Evolutionary conservation across 2,888 invertebrate species (phyloP), one percentile per base, ranked within the genome.

Genomic region (Agapostemon virescens): DNA sequence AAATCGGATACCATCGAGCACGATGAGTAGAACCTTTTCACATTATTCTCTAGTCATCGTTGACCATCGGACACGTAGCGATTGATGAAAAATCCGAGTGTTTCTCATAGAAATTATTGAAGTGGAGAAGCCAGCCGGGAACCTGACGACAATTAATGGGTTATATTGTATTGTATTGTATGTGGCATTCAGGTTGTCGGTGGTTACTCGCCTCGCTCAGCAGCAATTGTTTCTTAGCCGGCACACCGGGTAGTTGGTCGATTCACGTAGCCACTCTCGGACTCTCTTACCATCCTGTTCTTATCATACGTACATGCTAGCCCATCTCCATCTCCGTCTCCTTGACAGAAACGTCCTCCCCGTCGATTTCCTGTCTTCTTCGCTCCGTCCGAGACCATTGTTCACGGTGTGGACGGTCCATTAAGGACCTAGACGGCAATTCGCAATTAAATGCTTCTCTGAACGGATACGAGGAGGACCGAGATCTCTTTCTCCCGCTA

Each of bases 341-440:
- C 42, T 69, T 23, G 45, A 63, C 40, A 13, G 40, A 11, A 36
- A 26, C 30, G 40, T 66, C 58, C 52, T 52, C 63, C 45, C 61
- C 11, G 69, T 69, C 64, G 49, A 58, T 64, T 49, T 49, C 33
- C 23, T 33, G 42, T 69, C 78, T 73, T 61, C 66, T n/a, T 81
- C 61, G 45, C 45, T 55, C 38, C 40, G 30, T n/a, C 9, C 68
- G 38, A 7, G 49, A 15, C 74, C 71, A 85, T 86, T 87, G 84
- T 87, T 87, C 82, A 69, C 74, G 73, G 78, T 68, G 70, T 75
- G 73, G 78, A 78, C 79, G 82, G 74, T 81, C 85, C 81, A 87
- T 86, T 86, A 87, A 86, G 81, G 72, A 42, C 64, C 84, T 84
- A 85, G 79, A 87, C 80, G 78, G 69, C 81, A 84, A 85, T 87